A percentile compares a stretch with the other conserved stretches of the same genome.
Evolutionary conservation across 2,113 vertebrate species (phyloP).

Genomic region (Passer montanus): DNA sequence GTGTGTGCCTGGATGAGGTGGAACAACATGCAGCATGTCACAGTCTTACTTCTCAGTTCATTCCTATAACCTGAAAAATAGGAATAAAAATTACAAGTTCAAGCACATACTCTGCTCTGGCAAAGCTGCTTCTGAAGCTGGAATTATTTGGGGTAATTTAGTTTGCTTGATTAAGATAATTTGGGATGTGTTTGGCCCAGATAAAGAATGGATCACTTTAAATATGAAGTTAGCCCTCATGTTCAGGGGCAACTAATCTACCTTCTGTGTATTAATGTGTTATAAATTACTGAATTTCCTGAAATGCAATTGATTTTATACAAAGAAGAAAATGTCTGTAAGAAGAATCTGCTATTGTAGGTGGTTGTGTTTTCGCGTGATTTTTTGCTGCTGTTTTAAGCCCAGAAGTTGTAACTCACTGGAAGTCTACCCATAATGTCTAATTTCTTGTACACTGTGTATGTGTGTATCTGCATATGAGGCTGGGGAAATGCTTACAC

Average conservation of each 20-base stretch:
- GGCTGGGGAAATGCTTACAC: slow-evolving; percentile 42
- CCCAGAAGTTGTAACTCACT: background rate
- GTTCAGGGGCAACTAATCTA: background rate
- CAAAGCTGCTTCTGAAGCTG: background rate
- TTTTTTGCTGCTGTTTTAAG: slow-evolving; percentile 34
- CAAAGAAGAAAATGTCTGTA: background rate
- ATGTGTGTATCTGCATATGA: background rate
- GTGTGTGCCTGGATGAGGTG: background rate
- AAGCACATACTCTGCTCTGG: background rate
- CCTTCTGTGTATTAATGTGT: background rate
- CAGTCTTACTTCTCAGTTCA: background rate
- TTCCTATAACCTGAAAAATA: background rate
- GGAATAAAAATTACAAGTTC: background rate
- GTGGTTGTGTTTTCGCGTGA: background rate
- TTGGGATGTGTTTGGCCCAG: background rate
- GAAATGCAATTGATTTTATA: background rate
- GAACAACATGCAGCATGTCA: accelerated
- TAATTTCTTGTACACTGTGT: slow-evolving; percentile 1
- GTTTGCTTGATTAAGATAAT: background rate
- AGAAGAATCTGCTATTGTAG: background rate
- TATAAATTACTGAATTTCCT: background rate
- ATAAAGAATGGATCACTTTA: background rate
- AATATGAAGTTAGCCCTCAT: background rate
- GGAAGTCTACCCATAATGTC: slow-evolving; percentile 28
- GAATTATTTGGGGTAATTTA: background rate